Evolutionary conservation across 2,113 vertebrate species (phyloP).

Genomic region (Gallinago media): DNA sequence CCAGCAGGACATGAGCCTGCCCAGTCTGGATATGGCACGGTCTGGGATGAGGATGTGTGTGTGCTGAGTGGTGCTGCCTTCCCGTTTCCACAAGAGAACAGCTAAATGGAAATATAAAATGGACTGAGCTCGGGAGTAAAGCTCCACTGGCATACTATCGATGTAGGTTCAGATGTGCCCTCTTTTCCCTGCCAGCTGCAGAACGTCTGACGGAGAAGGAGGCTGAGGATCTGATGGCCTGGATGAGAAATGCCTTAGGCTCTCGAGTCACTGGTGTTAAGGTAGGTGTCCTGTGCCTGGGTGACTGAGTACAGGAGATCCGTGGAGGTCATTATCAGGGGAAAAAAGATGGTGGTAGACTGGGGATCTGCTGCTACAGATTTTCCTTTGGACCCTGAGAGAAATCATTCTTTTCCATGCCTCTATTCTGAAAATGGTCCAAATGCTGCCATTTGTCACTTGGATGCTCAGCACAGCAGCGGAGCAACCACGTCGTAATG

Average conservation of each 20-base stretch:
- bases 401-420: not conserved
- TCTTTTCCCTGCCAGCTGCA: slow-evolving; percentile 68
- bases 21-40: rapidly evolving
- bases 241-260: slow-evolving; percentile 93
- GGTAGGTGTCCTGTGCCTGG: slow-evolving; percentile 69
- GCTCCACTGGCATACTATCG: not conserved
- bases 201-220: slow-evolving; percentile 87
- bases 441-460: not conserved
- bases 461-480: not conserved
- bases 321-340: rapidly evolving
- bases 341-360: not conserved
- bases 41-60: not conserved
- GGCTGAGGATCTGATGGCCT: slow-evolving; percentile 89
- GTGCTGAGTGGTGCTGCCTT: not conserved
- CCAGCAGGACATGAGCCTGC: not conserved
- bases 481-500: not conserved
- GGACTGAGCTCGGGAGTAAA: not conserved
- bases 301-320: not conserved
- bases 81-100: not conserved
- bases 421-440: not conserved
- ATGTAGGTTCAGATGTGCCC: not conserved
- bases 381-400: not conserved
- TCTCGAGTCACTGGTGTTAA: slow-evolving; percentile 87
- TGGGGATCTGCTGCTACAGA: not conserved
- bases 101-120: not conserved